Conservation (phyloP, 2,797 vertebrate species). For the Enteromius unitaeniatus region DNA sequence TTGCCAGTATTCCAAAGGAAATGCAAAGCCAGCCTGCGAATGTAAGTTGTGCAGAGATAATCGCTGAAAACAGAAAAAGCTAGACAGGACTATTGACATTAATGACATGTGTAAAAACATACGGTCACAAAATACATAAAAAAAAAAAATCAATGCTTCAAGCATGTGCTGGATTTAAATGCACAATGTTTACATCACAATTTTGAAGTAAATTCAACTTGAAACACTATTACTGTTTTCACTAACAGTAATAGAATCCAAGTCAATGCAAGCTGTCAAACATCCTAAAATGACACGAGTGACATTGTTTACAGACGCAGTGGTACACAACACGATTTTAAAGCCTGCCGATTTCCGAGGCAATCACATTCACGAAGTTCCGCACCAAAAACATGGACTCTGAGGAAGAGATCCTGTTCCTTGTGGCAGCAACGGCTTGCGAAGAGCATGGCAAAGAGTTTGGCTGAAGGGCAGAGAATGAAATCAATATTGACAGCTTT, state of each 20-base stretch:
- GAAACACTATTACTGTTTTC: not conserved
- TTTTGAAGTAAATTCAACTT: not conserved
- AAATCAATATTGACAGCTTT: too few relatives aligned
- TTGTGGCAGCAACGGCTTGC: too few relatives aligned
- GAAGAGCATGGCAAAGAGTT: too few relatives aligned
- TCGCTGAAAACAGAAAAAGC: not conserved
- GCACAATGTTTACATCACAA: not conserved
- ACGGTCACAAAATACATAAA: not conserved
- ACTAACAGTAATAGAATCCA: not conserved
- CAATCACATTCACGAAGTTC: too few relatives aligned
- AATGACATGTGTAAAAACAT: not conserved
- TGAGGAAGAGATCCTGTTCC: too few relatives aligned
- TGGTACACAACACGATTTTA: too few relatives aligned
- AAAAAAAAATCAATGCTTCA: not conserved
- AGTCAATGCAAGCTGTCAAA: not conserved
- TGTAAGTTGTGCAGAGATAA: not conserved
- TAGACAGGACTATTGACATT: not conserved
- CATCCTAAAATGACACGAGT: not conserved
- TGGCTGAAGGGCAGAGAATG: too few relatives aligned
- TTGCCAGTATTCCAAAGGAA: constrained; percentile 48
- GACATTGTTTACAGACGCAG: too few relatives aligned
- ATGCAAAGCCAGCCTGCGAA: not conserved
- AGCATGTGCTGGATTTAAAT: not conserved
- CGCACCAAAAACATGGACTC: too few relatives aligned
- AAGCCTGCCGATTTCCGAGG: too few relatives aligned